phyloP scores from a whole-genome alignment of 2,888 invertebrate genomes.

The Dioctria linearis region DNA sequence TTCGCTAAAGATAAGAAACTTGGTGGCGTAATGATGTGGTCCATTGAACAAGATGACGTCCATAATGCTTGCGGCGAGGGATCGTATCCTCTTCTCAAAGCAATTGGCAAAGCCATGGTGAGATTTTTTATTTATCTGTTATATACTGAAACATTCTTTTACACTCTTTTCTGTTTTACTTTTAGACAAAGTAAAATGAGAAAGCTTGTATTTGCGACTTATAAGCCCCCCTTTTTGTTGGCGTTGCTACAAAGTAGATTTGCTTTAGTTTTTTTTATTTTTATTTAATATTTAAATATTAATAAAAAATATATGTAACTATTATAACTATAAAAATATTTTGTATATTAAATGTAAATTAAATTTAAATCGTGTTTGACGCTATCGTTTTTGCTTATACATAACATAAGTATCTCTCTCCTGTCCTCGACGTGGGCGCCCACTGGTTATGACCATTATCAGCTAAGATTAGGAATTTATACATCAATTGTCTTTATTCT shows the following conservation, averaged over 20 bases:
- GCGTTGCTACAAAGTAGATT: no score
- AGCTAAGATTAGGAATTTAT: no score
- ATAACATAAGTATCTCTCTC: background rate
- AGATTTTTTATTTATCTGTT: background rate
- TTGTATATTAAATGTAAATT: background rate
- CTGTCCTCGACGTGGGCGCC: no score
- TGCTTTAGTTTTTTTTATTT: no score
- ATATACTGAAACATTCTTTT: no score
- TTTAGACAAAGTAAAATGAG: no score
- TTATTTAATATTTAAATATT: no score
- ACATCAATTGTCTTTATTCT: no score
- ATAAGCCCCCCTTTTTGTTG: no score
- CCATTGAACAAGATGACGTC: slow-evolving; percentile 76
- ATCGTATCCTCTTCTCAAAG: slow-evolving; percentile 71
- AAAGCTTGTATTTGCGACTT: no score
- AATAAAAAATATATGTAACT: background rate
- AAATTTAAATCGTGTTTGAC: background rate
- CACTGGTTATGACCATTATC: no score
- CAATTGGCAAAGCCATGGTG: background rate
- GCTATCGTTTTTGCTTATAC: background rate
- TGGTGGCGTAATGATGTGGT: slow-evolving; percentile 77
- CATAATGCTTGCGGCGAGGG: slow-evolving; percentile 71
- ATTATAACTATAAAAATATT: background rate
- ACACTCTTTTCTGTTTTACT: no score
- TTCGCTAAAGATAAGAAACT: slow-evolving; percentile 67